Evolutionary conservation across 2,797 vertebrate species (phyloP).

Genomic region (Perdix hodgsoniae): DNA sequence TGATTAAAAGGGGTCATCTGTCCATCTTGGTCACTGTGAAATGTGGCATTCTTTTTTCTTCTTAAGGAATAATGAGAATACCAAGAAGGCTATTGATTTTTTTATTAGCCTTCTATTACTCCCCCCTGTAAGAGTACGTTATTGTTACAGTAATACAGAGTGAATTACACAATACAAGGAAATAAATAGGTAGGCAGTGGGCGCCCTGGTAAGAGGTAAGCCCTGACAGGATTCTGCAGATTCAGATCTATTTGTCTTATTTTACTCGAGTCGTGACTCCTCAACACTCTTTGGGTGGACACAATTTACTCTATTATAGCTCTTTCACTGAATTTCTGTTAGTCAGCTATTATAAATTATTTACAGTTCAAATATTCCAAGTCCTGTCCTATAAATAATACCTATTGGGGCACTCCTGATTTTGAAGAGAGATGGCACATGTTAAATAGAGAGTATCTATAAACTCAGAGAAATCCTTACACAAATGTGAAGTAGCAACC

Average conservation of each 20-base stretch:
- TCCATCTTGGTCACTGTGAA: background rate
- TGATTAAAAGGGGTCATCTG: slow-evolving; percentile 25
- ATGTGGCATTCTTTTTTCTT: background rate
- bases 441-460: background rate
- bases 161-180: background rate
- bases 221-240: background rate
- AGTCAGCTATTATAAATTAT: background rate
- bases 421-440: background rate
- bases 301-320: background rate
- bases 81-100: background rate
- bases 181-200: background rate
- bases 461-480: background rate
- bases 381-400: background rate
- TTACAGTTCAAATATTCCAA: background rate
- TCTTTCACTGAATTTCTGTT: background rate
- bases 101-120: slow-evolving; percentile 5
- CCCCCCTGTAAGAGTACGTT: background rate
- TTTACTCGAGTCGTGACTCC: background rate
- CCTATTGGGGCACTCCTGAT: background rate
- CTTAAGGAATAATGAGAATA: background rate
- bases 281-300: background rate
- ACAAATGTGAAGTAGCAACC: background rate
- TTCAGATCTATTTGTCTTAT: background rate
- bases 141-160: slow-evolving; percentile 4
- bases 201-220: background rate